Base-by-base conservation (phyloP, 2,113 vertebrate species). In the Pitta sordida region DNA sequence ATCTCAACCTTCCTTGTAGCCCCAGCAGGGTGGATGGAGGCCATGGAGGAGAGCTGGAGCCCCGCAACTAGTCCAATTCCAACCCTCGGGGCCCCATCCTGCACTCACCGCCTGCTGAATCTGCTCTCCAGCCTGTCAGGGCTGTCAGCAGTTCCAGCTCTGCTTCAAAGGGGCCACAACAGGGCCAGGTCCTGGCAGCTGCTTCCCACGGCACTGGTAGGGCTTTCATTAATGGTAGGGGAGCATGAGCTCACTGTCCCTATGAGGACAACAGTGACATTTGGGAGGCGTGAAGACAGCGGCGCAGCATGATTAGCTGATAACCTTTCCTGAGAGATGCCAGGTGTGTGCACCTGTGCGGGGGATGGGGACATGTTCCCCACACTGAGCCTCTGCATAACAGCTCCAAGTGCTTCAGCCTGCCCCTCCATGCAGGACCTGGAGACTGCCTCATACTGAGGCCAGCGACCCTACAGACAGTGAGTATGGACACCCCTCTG, bases 271-370 rank as follows among this genome's bases (percentile, higher is more conserved):
- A 88, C 5, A 1, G 67, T 95, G 96, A 93, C 94, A 96, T 96
- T 96, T 96, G 53, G 62, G 78, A 94, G 70, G 23, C 13, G 3
- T 4, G 15, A 65, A 71, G 74, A 65, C 39, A 56, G 58, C 0
- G 0, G 21, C 37, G 56, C 64, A 64, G 32, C 24, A 9, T 63
- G 73, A 80, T 88, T 52, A 83, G 37, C 75, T 69, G 94, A 95
- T 96, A 91, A 94, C 96, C 94, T 96, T 96, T 96, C 58, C 75
- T 44, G 58, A 48, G 65, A 91, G 67, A 84, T 11, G 2, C 49
- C 91, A 95, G 94, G 93, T 96, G 93, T 59, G 51, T 46, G n/a
- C 34, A 60, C 53, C 65, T 49, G 21, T 3, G 30, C 62, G 16
- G 36, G 17, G 36, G 46, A 32, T 36, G 46, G 30, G 32, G 13